These are phyloP conservation scores for Drosophila neotestacea DNA, from an alignment of 2,888 invertebrate species.

Conservation along the genomic window DNA sequence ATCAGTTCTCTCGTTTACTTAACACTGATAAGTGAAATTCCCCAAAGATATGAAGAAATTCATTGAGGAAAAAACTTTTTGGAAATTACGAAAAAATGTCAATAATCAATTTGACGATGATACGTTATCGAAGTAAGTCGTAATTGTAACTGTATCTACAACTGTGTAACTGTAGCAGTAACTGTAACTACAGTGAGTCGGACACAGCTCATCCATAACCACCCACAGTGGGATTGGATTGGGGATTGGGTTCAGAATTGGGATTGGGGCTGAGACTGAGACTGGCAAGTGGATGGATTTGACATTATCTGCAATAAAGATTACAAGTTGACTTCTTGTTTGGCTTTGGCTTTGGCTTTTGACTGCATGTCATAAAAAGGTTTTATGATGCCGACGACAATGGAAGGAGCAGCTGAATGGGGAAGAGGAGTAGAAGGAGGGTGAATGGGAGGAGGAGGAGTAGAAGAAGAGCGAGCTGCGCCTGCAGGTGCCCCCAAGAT, in stretches of 20 bases:
- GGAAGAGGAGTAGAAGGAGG: not conserved
- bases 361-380: conserved; percentile 77
- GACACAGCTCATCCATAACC: conserved; percentile 21
- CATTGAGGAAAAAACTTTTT: conserved; percentile 36
- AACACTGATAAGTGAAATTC: conserved; percentile 45
- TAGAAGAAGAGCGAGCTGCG: conserved; percentile 2
- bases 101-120: conserved; percentile 64
- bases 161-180: conserved; percentile 25
- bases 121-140: conserved; percentile 55
- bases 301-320: conserved; percentile 78
- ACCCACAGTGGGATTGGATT: not conserved
- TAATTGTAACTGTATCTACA: conserved; percentile 23
- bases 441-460: not conserved
- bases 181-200: conserved; percentile 39
- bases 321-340: conserved; percentile 77
- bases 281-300: conserved; percentile 71
- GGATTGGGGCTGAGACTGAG: conserved; percentile 4
- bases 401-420: conserved; percentile 1
- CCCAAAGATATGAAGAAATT: conserved; percentile 17
- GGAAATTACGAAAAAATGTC: conserved; percentile 47
- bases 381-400: conserved; percentile 62
- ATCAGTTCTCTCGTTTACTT: conserved; percentile 27
- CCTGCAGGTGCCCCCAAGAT: conserved; percentile 44
- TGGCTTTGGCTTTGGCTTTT: conserved; percentile 66
- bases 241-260: not conserved